Evolutionary conservation across 2,797 vertebrate genomes (phyloP), one percentile per base, ranked within the genome.

Genomic region (Sebastes diaconus): DNA sequence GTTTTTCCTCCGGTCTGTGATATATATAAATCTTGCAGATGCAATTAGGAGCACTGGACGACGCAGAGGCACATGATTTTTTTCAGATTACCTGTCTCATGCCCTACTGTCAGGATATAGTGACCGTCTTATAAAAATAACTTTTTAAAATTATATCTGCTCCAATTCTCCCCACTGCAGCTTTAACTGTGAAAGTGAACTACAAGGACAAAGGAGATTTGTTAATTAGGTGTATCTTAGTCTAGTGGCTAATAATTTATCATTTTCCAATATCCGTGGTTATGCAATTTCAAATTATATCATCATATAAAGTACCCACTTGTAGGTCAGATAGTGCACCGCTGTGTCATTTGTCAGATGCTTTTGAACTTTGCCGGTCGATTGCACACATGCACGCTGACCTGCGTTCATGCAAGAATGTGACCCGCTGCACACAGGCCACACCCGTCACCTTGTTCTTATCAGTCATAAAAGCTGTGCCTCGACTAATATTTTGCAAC

Each of bases 401-500:
- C 61, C 57, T 73, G 34, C 3, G 2, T 12, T 57, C 12, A 54
- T 59, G 39, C 36, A 12, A 22, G 71, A 73, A 69, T 63, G 50
- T 74, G 61, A 76, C 71, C 54, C 6, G 46, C 8, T 64, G 32
- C 68, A 71, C 80, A 70, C 71, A 63, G 64, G 55, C 69, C 16
- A 65, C 32, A 18, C 71, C 13, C 68, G 39, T 68, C 59, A 24
- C 16, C 74, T 55, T 25, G 16, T 65, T 79, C 61, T 79, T 76
- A 83, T 90, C 80, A 78, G 55, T 16, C 58, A 20, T 27, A 32
- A 77, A 68, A 24, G 27, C 63, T 59, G 61, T 68, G 16, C 70
- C 36, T 60, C 16, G 13, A 72, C 55, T 73, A 77, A 39, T 73
- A 75, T 65, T 83, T 86, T 83, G 60, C 64, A 86, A 75, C 68